A percentile compares a stretch with the other conserved stretches of the same genome.
These are phyloP conservation scores for Antheraea yamamai DNA, from an alignment of 2,888 invertebrate species.

Conservation along the genomic window DNA sequence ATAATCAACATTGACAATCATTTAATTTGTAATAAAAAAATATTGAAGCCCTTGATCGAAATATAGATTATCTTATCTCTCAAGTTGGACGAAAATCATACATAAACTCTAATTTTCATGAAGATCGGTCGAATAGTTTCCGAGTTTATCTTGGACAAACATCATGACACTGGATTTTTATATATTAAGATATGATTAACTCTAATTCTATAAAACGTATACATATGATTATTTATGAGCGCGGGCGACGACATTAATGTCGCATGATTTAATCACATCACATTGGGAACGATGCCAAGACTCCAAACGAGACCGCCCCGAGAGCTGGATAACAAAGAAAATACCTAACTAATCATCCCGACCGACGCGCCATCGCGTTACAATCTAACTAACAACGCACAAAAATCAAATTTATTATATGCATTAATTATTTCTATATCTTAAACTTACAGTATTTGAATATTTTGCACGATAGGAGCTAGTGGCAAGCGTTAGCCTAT, in stretches of 20 bases:
- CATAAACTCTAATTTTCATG: too few species aligned
- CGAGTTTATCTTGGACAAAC: too few species aligned
- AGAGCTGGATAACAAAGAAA: conserved; percentile 16
- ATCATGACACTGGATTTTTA: not conserved
- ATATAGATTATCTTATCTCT: too few species aligned
- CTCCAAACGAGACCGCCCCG: conserved; percentile 26
- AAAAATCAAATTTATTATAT: not conserved
- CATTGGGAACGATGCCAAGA: conserved; percentile 72
- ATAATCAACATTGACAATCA: too few species aligned
- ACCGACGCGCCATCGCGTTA: not conserved
- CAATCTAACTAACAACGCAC: not conserved
- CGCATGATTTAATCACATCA: conserved; percentile 81
- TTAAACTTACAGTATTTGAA: not conserved
- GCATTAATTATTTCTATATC: not conserved
- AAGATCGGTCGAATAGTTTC: too few species aligned
- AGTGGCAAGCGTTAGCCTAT: too few species aligned
- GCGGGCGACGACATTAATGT: conserved; percentile 68
- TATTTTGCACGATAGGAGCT: too few species aligned
- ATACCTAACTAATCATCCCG: conserved; percentile 14
- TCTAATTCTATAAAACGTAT: not conserved
- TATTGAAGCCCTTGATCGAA: too few species aligned
- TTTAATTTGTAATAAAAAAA: too few species aligned
- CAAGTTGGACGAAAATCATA: too few species aligned
- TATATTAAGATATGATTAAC: not conserved
- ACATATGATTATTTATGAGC: conserved; percentile 71